phyloP scores from a whole-genome alignment of 23 tunicate species.

The Halocynthia aurantium region DNA sequence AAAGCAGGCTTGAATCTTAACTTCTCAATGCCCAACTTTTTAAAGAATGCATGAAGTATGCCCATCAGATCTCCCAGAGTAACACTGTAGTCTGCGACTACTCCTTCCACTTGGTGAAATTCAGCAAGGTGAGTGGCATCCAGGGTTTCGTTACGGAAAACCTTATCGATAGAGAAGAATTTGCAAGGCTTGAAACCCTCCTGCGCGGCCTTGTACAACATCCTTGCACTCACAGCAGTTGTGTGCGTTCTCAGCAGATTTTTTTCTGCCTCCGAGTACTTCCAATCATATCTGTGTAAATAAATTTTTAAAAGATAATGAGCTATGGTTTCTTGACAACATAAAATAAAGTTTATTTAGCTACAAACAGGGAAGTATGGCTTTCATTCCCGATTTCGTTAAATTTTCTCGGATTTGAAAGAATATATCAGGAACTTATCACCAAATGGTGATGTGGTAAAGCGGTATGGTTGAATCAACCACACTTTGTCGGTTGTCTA shows the following conservation, averaged over 20 bases:
- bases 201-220: conserved; percentile 83
- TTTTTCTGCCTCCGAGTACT: conserved; percentile 72
- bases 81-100: conserved; percentile 83
- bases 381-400: too few species aligned
- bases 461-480: too few species aligned
- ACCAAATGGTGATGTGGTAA: too few species aligned
- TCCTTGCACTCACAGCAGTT: conserved; percentile 89
- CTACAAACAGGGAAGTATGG: too few species aligned
- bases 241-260: conserved; percentile 93
- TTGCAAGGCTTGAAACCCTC: conserved; percentile 87
- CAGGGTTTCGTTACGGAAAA: conserved; percentile 89
- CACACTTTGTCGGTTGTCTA: too few species aligned
- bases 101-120: conserved; percentile 97
- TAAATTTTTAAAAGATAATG: too few species aligned
- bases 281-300: conserved; percentile 76
- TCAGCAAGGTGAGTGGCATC: conserved; percentile 97
- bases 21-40: conserved; percentile 74
- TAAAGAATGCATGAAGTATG: conserved; percentile 68
- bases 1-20: conserved; percentile 96
- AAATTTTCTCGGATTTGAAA: too few species aligned
- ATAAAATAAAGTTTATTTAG: too few species aligned
- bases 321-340: too few species aligned
- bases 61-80: conserved; percentile 94
- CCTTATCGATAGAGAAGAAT: conserved; percentile 93
- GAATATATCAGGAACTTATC: too few species aligned